Evolutionary conservation across 2,888 invertebrate species (phyloP).

Genomic region (Agrilus mali): DNA sequence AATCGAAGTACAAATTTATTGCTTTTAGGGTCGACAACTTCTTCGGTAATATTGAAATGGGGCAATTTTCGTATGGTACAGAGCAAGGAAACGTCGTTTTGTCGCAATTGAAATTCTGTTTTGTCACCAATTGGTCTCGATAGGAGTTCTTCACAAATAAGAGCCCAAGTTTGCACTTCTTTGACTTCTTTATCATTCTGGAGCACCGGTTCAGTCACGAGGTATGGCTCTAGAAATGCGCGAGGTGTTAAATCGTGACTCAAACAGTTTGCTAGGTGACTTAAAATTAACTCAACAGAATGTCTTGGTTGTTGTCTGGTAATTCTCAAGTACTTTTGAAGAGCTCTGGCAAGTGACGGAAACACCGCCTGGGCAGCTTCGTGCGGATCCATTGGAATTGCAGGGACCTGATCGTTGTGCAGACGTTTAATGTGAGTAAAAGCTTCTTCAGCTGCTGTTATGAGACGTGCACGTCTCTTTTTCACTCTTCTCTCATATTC

Average conservation of each 20-base stretch:
- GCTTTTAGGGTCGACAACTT: conserved; percentile 90
- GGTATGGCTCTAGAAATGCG: conserved; percentile 90
- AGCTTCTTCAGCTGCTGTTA: conserved; percentile 93
- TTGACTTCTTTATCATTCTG: conserved; percentile 73
- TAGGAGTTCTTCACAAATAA: conserved; percentile 84
- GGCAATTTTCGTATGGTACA: conserved; percentile 79
- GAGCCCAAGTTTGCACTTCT: conserved; percentile 87
- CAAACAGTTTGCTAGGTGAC: conserved; percentile 82
- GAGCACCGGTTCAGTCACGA: conserved; percentile 72
- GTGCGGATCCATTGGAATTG: conserved; percentile 80
- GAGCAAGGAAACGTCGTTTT: conserved; percentile 83
- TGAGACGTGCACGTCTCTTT: conserved; percentile 78
- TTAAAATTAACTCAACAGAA: conserved; percentile 84
- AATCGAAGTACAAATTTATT: conserved; percentile 89
- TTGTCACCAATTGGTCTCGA: conserved; percentile 76
- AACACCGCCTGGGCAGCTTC: conserved; percentile 98
- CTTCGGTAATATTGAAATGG: conserved; percentile 89
- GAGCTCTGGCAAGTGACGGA: conserved; percentile 87
- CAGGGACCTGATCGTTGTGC: conserved; percentile 56
- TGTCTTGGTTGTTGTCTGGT: conserved; percentile 94
- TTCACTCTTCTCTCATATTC: conserved; percentile 89
- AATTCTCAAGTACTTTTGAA: conserved; percentile 92
- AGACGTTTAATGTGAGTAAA: conserved; percentile 93
- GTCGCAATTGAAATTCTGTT: conserved; percentile 81
- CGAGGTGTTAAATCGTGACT: conserved; percentile 89